Percentiles rank a stretch among this genome's conserved stretches.
phyloP scores from a whole-genome alignment of 1,140 invertebrate genomes.

The Scaptomyza montana region DNA sequence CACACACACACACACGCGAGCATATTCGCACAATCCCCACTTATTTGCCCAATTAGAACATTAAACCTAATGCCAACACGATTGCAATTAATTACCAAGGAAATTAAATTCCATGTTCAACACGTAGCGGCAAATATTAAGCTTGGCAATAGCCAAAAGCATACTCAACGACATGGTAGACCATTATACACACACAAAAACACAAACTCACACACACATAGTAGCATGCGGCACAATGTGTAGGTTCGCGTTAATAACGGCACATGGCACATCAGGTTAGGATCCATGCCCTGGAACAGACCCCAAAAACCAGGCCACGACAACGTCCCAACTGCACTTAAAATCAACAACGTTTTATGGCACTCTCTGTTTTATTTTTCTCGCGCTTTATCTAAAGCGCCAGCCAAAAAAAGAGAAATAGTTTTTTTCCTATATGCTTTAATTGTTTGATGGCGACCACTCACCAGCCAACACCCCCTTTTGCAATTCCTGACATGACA shows the following conservation, averaged over 20 bases:
- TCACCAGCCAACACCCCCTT: not conserved
- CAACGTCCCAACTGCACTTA: slow-evolving; percentile 60
- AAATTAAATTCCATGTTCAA: slow-evolving; percentile 82
- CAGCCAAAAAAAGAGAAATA: slow-evolving; percentile 1
- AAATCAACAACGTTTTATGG: slow-evolving; percentile 61
- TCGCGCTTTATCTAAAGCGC: slow-evolving; percentile 23
- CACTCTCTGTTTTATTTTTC: slow-evolving; percentile 15
- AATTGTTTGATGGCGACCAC: slow-evolving; percentile 3
- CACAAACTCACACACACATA: not conserved
- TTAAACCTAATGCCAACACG: slow-evolving; percentile 81
- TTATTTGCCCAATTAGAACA: slow-evolving; percentile 73
- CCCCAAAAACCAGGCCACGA: slow-evolving; percentile 37
- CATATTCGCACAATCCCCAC: slow-evolving; percentile 5
- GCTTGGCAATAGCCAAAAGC: slow-evolving; percentile 33
- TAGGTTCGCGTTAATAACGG: slow-evolving; percentile 58
- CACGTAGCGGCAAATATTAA: slow-evolving; percentile 75
- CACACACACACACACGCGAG: slow-evolving; percentile 25
- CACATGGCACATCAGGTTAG: slow-evolving; percentile 48
- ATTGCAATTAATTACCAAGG: slow-evolving; percentile 82
- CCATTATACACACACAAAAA: slow-evolving; percentile 42
- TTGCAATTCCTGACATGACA: slow-evolving; percentile 6
- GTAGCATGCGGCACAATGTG: slow-evolving; percentile 19
- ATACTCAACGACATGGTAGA: slow-evolving; percentile 12
- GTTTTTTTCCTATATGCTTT: slow-evolving; percentile 14
- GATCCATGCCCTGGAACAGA: slow-evolving; percentile 21